These are phyloP conservation scores for Scaptomyza cyrtandrae DNA, from an alignment of 2,888 invertebrate genomes.

Conservation along the genomic window DNA sequence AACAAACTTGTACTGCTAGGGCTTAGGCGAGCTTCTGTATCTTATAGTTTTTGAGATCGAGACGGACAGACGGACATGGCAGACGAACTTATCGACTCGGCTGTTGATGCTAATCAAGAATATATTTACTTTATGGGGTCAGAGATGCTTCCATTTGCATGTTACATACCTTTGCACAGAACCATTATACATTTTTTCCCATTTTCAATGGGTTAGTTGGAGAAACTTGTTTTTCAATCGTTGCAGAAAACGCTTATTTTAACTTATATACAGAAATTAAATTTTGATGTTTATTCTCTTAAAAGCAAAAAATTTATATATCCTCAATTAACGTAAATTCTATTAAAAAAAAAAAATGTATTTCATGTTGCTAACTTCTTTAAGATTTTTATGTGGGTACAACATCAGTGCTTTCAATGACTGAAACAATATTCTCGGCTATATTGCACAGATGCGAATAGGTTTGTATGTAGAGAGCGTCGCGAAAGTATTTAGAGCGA, in stretches of 20 bases:
- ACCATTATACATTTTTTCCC: too few relatives aligned
- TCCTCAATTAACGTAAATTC: neutral
- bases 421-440: slow-evolving; percentile 76
- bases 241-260: neutral
- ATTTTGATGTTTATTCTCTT: too few relatives aligned
- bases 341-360: neutral
- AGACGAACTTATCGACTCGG: too few relatives aligned
- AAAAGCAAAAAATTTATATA: slow-evolving; percentile 2
- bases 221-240: neutral
- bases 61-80: too few relatives aligned
- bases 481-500: slow-evolving; percentile 69
- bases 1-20: too few relatives aligned
- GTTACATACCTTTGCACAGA: too few relatives aligned
- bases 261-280: neutral
- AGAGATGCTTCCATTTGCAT: too few relatives aligned
- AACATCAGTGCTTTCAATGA: slow-evolving; percentile 77
- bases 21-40: too few relatives aligned
- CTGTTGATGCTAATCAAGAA: too few relatives aligned
- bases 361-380: neutral
- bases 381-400: slow-evolving; percentile 29
- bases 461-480: slow-evolving; percentile 78
- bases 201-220: too few relatives aligned
- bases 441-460: slow-evolving; percentile 77
- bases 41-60: too few relatives aligned
- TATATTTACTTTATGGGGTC: too few relatives aligned